These are phyloP conservation scores for Drepana falcataria DNA, from an alignment of 2,888 invertebrate genomes.

Conservation along the genomic window DNA sequence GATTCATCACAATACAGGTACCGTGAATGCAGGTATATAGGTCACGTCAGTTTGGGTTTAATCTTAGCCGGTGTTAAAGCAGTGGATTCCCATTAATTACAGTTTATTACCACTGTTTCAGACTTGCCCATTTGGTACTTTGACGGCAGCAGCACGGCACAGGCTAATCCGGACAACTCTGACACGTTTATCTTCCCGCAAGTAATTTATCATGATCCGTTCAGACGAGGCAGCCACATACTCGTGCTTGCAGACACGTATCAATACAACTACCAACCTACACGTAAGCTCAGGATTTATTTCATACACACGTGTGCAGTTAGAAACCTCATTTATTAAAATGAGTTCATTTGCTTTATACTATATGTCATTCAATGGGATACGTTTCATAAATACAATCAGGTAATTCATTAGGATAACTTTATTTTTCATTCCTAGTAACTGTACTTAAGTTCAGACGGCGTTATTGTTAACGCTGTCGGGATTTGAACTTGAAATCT, in stretches of 20 bases:
- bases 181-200: slow-evolving; percentile 88
- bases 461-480: no score
- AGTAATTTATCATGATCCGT: slow-evolving; percentile 89
- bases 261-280: slow-evolving; percentile 77
- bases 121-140: slow-evolving; percentile 87
- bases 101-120: slow-evolving; percentile 27
- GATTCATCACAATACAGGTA: no score
- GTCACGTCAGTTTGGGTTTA: not conserved
- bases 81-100: slow-evolving; percentile 10
- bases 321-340: no score
- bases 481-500: no score
- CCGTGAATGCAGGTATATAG: not conserved
- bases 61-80: not conserved
- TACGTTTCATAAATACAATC: no score
- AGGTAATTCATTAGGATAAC: no score
- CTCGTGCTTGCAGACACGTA: slow-evolving; percentile 89
- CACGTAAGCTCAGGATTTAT: slow-evolving; percentile 31
- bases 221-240: slow-evolving; percentile 85
- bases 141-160: slow-evolving; percentile 86
- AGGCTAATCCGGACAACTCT: slow-evolving; percentile 81
- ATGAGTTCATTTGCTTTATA: no score
- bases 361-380: no score
- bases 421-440: no score
- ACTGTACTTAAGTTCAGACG: no score
- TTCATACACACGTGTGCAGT: not conserved